Percentiles rank a stretch among this genome's conserved stretches.
phyloP scores from a whole-genome alignment of 2,888 invertebrate species.

The Pterostichus madidus region DNA sequence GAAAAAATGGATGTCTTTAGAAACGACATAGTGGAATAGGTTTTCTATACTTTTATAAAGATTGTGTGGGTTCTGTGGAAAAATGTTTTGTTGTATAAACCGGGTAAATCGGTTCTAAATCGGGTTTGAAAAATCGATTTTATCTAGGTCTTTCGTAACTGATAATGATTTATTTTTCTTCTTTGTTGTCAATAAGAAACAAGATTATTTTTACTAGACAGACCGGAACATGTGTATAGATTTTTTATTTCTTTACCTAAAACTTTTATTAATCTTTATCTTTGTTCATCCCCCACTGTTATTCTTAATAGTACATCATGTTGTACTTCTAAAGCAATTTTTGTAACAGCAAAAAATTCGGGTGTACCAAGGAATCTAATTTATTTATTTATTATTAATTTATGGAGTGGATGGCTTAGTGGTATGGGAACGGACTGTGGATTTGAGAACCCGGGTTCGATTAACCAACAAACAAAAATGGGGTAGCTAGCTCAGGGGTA shows the following conservation, averaged over 20 bases:
- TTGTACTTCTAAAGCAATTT: no score
- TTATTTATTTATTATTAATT: no score
- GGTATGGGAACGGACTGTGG: no score
- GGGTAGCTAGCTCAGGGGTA: no score
- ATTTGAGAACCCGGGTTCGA: no score
- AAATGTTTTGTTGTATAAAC: background rate
- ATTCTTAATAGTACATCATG: no score
- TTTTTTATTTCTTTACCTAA: background rate
- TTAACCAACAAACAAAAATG: no score
- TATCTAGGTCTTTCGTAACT: background rate
- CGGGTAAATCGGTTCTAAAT: background rate
- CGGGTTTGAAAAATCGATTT: conserved; percentile 13
- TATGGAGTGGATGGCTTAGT: no score
- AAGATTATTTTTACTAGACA: conserved; percentile 2
- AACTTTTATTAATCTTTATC: background rate
- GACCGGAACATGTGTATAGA: background rate
- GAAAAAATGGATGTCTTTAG: conserved; percentile 60
- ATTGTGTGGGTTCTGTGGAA: background rate
- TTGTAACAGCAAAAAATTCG: no score
- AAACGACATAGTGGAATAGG: background rate
- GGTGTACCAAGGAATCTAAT: no score
- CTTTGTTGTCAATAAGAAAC: background rate
- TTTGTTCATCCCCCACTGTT: no score
- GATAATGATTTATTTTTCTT: background rate
- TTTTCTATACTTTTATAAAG: conserved; percentile 1